These are phyloP conservation scores for Dolichotis patagonum DNA, from an alignment of 2,113 vertebrate species.

Conservation along the genomic window DNA sequence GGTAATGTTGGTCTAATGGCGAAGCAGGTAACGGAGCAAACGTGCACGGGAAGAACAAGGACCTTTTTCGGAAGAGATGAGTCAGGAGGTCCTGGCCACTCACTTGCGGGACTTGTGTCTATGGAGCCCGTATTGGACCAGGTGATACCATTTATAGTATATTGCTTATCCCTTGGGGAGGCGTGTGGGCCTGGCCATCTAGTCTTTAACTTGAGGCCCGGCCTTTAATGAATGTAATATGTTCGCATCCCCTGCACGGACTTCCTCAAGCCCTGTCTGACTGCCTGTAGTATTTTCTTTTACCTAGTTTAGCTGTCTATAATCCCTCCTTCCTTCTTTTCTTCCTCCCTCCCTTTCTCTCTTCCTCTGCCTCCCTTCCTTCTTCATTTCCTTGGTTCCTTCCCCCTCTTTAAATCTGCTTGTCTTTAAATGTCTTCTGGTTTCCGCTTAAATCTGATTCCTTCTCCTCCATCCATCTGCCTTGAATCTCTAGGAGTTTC, in stretches of 20 bases:
- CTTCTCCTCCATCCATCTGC: background rate
- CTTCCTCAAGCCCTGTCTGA: background rate
- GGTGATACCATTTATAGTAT: background rate
- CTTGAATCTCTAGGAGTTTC: background rate
- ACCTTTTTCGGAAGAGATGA: background rate
- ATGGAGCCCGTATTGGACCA: background rate
- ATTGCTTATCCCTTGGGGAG: background rate
- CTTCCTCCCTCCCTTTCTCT: background rate
- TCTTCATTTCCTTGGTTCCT: background rate
- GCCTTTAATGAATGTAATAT: background rate
- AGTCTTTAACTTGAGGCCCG: background rate
- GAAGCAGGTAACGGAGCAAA: background rate
- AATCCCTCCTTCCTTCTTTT: background rate
- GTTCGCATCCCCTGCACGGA: background rate
- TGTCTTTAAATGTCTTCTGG: background rate
- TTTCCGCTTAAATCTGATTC: background rate
- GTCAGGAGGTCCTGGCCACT: background rate
- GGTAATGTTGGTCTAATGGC: background rate
- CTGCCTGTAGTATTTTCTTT: background rate
- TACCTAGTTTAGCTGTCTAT: background rate
- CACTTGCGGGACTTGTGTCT: background rate
- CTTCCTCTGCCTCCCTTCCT: background rate
- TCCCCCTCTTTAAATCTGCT: no score
- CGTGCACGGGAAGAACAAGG: background rate
- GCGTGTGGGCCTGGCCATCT: no score